Conservation (phyloP, 2,113 vertebrate genomes). For the Corythoichthys haematopterus region DNA sequence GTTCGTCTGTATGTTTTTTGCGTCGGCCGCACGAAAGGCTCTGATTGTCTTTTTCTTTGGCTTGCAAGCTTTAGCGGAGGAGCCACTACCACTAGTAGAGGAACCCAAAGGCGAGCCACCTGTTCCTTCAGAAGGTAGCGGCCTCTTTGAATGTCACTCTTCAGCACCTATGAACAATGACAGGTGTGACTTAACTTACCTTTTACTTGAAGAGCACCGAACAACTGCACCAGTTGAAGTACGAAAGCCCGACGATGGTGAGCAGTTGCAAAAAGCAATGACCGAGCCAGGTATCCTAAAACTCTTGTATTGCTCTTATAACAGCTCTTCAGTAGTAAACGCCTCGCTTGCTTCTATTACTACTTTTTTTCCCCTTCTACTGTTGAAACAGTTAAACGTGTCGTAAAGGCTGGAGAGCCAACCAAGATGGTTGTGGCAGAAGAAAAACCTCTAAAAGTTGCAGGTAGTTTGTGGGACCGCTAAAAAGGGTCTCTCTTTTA, state of each 20-base stretch:
- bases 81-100: constrained; percentile 31
- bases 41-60: constrained; percentile 44
- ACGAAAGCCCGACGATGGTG: constrained; percentile 39
- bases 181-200: constrained; percentile 9
- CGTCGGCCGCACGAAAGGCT: constrained; percentile 4
- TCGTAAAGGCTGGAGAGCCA: constrained; percentile 41
- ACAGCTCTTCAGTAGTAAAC: not conserved
- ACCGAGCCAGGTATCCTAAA: constrained; percentile 49
- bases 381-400: constrained; percentile 34
- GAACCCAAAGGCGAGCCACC: constrained; percentile 41
- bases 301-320: not conserved
- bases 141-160: constrained; percentile 33
- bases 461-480: constrained; percentile 41
- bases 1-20: constrained; percentile 12
- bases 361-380: constrained; percentile 16
- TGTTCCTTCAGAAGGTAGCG: constrained; percentile 59
- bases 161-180: constrained; percentile 20
- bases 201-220: constrained; percentile 48
- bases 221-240: constrained; percentile 31
- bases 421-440: constrained; percentile 34
- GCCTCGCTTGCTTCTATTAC: not conserved
- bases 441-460: constrained; percentile 28
- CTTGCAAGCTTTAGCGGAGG: constrained; percentile 52
- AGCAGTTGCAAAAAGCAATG: constrained; percentile 23
- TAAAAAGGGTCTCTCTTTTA: not conserved